Percentiles rank a stretch among this genome's conserved stretches.
phyloP scores from a whole-genome alignment of 1,140 invertebrate genomes.

The Heliconius himera region DNA sequence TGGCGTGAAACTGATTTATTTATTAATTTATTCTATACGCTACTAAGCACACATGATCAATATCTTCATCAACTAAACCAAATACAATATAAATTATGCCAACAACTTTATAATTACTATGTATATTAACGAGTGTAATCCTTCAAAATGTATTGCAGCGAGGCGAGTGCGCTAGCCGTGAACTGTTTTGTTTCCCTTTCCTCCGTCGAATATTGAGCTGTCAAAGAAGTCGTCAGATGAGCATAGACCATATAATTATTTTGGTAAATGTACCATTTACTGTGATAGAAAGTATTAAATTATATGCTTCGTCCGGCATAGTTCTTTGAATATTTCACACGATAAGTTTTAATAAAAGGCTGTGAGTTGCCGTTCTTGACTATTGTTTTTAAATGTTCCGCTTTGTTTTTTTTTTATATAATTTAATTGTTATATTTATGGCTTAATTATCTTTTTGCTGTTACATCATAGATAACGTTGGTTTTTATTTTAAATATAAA shows the following conservation, averaged over 20 bases:
- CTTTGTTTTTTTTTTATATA: neutral
- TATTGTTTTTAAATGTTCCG: constrained; percentile 61
- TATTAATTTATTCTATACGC: neutral
- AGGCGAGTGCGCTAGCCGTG: neutral
- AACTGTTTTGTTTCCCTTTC: constrained; percentile 46
- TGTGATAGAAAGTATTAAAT: constrained; percentile 73
- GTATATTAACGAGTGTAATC: neutral
- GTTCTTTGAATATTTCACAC: constrained; percentile 61
- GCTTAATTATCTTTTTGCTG: neutral
- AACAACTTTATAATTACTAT: neutral
- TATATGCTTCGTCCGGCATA: constrained; percentile 55
- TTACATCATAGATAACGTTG: neutral
- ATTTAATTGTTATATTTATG: neutral
- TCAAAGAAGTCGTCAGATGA: constrained; percentile 59
- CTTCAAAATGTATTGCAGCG: neutral
- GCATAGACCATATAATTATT: constrained; percentile 58
- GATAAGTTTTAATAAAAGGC: constrained; percentile 57
- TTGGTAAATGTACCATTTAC: constrained; percentile 55
- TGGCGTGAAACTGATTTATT: no score
- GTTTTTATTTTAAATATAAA: neutral
- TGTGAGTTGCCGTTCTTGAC: constrained; percentile 50
- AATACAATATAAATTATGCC: neutral
- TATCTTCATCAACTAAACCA: neutral
- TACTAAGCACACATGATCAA: neutral
- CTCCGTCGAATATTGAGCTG: constrained; percentile 59